Conservation (phyloP, 2,888 invertebrate species). For the Thumatha senex region DNA sequence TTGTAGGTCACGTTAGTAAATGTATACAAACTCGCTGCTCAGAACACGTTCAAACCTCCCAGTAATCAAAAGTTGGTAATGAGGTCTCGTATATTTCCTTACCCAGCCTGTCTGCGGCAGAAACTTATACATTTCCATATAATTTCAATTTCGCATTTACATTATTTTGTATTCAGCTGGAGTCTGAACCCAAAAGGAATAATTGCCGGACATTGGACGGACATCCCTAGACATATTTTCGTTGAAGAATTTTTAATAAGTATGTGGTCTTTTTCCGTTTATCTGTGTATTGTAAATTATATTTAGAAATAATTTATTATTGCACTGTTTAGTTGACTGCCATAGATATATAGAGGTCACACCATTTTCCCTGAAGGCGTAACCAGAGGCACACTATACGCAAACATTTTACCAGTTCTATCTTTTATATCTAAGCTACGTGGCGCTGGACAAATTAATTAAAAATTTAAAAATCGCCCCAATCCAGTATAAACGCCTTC, state of each 20-base stretch:
- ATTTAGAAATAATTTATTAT: no score
- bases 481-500: no score
- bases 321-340: no score
- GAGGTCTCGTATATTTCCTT: conserved; percentile 18
- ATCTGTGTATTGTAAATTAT: not conserved
- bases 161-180: conserved; percentile 39
- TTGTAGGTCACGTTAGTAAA: not conserved
- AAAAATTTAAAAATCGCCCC: no score
- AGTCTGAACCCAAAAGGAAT: conserved; percentile 10
- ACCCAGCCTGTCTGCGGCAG: conserved; percentile 9
- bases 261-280: conserved; percentile 24
- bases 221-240: conserved; percentile 14
- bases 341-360: no score
- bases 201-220: conserved; percentile 29
- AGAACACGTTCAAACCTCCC: conserved; percentile 4
- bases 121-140: conserved; percentile 31
- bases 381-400: no score
- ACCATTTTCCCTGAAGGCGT: no score
- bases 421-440: no score
- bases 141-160: conserved; percentile 37
- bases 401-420: no score
- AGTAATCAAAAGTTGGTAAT: conserved; percentile 29
- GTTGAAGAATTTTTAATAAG: conserved; percentile 40
- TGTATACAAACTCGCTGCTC: not conserved
- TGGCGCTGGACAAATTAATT: no score